Evolutionary conservation across 2,113 vertebrate genomes (phyloP).

Genomic region (Nyctereutes procyonoides): DNA sequence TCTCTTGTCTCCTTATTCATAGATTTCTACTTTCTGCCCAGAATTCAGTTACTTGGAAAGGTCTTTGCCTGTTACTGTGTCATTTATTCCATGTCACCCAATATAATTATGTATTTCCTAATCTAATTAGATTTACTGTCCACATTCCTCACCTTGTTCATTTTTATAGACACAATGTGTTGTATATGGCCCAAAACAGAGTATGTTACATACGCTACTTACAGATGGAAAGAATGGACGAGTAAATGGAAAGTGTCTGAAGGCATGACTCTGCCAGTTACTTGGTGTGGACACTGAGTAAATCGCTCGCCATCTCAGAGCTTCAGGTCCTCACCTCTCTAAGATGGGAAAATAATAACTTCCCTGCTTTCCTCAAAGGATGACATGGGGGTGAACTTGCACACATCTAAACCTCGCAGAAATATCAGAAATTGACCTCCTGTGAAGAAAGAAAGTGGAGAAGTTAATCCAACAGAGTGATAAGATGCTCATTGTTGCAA

Average conservation of each 20-base stretch:
- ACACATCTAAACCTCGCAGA: background rate
- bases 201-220: background rate
- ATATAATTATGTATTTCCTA: background rate
- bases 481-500: background rate
- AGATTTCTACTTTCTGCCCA: background rate
- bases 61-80: background rate
- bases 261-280: background rate
- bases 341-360: background rate
- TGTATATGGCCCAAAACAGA: background rate
- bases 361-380: background rate
- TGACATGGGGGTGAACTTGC: background rate
- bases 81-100: background rate
- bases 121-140: background rate
- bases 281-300: background rate
- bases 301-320: background rate
- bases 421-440: background rate
- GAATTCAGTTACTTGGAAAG: background rate
- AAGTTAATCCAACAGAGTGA: background rate
- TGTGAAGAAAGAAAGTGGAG: background rate
- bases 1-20: background rate
- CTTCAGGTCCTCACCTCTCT: background rate
- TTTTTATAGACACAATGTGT: background rate
- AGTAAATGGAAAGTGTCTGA: background rate
- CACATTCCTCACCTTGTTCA: background rate
- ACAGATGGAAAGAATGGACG: background rate